phyloP scores from a whole-genome alignment of 2,888 invertebrate genomes.

The Torymus auratus region DNA sequence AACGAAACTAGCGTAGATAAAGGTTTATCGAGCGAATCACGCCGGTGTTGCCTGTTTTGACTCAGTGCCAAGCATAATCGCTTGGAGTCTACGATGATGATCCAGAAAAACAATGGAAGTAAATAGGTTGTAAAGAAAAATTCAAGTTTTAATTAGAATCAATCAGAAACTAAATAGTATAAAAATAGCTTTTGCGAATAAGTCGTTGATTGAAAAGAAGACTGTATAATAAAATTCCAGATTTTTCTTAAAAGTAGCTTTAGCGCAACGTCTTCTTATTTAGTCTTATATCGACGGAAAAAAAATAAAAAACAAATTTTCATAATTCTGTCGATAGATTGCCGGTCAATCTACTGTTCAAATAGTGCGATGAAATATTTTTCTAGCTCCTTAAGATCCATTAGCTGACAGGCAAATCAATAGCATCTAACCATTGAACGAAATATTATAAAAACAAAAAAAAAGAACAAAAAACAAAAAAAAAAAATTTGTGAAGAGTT shows the following conservation, averaged over 20 bases:
- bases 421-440: slow-evolving; percentile 6
- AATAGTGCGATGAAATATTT: slow-evolving; percentile 62
- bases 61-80: neutral
- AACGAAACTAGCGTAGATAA: slow-evolving; percentile 19
- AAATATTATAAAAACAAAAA: too few species aligned
- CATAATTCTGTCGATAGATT: slow-evolving; percentile 58
- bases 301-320: neutral
- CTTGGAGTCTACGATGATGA: neutral
- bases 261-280: slow-evolving; percentile 26
- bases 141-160: slow-evolving; percentile 34
- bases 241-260: slow-evolving; percentile 38
- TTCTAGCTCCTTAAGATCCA: slow-evolving; percentile 58
- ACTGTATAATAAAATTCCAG: slow-evolving; percentile 39
- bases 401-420: slow-evolving; percentile 21
- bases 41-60: slow-evolving; percentile 8
- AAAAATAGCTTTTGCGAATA: slow-evolving; percentile 16
- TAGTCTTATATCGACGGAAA: slow-evolving; percentile 17
- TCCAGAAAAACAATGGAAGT: slow-evolving; percentile 24
- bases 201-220: slow-evolving; percentile 33
- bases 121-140: slow-evolving; percentile 20
- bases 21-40: slow-evolving; percentile 3
- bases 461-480: too few species aligned
- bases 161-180: slow-evolving; percentile 22
- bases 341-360: slow-evolving; percentile 63
- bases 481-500: neutral